Percentiles rank a stretch among this genome's conserved stretches.
Conservation (phyloP, 2,113 vertebrate species). For the Uria aalge region DNA sequence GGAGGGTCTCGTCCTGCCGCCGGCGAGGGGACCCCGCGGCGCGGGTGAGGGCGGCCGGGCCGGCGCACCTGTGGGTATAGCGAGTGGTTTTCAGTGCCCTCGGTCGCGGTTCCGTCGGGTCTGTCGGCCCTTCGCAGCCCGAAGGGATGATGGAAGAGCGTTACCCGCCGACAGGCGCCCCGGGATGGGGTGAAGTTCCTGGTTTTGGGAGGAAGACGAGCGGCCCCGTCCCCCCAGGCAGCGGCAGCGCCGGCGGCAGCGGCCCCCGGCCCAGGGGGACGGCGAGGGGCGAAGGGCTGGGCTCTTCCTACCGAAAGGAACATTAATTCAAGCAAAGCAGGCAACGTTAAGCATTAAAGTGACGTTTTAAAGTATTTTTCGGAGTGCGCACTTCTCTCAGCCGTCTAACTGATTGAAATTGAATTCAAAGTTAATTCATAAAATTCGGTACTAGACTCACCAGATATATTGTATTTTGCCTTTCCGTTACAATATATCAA, state of each 20-base stretch:
- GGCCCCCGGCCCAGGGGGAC: neutral
- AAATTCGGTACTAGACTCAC: rapidly evolving
- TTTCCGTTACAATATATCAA: neutral
- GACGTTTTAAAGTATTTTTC: neutral
- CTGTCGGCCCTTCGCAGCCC: neutral
- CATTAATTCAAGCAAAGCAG: neutral
- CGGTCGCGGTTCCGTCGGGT: neutral
- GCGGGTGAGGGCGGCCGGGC: neutral
- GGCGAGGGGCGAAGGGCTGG: neutral
- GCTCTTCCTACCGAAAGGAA: neutral
- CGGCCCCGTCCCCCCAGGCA: too few species aligned
- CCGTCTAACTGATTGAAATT: neutral
- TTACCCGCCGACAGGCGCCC: neutral
- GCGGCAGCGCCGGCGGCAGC: neutral
- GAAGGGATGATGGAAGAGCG: neutral
- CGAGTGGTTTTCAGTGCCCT: rapidly evolving
- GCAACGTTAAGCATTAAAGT: neutral
- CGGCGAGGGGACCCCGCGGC: neutral
- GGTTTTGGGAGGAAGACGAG: neutral
- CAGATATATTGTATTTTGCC: neutral
- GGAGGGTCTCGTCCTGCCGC: neutral
- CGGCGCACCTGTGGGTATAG: neutral
- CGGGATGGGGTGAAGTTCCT: neutral
- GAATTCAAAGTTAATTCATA: neutral
- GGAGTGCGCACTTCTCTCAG: rapidly evolving